Percentiles rank a stretch among this genome's conserved stretches.
Conservation (phyloP, 2,797 vertebrate genomes). For the Triplophysa yarkandensis region DNA sequence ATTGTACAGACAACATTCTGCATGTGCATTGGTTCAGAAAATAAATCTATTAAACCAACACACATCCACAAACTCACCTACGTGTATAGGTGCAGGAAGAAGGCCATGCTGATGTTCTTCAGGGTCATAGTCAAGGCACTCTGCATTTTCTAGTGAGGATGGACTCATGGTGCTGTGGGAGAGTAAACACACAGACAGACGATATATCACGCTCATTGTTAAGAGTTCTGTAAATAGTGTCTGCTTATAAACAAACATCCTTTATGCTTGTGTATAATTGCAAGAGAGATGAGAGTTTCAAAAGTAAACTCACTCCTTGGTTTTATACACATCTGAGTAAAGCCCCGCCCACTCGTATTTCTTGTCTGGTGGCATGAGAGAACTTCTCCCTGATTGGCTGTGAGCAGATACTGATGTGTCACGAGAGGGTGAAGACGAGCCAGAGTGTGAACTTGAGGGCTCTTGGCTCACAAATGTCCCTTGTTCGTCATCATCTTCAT, state of each 20-base stretch:
- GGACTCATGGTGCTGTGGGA: constrained; percentile 81
- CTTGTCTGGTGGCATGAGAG: constrained; percentile 85
- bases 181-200: constrained; percentile 3
- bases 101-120: constrained; percentile 88
- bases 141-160: constrained; percentile 80
- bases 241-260: constrained; percentile 37
- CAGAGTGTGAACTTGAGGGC: constrained; percentile 46
- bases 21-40: neutral
- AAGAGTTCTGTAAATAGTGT: constrained; percentile 7
- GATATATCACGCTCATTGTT: constrained; percentile 18
- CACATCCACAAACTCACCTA: constrained; percentile 82
- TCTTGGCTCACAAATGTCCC: constrained; percentile 70
- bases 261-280: constrained; percentile 18
- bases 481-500: constrained; percentile 29
- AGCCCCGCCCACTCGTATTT: constrained; percentile 94
- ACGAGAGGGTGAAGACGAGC: constrained; percentile 49
- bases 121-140: constrained; percentile 86
- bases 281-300: constrained; percentile 19
- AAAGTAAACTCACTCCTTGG: constrained; percentile 84
- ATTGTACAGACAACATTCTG: neutral
- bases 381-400: constrained; percentile 82
- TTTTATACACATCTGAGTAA: constrained; percentile 98
- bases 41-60: constrained; percentile 9
- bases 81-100: constrained; percentile 92
- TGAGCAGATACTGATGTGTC: constrained; percentile 70